phyloP scores from a whole-genome alignment of 2,113 vertebrate species.

The Mustela nigripes region DNA sequence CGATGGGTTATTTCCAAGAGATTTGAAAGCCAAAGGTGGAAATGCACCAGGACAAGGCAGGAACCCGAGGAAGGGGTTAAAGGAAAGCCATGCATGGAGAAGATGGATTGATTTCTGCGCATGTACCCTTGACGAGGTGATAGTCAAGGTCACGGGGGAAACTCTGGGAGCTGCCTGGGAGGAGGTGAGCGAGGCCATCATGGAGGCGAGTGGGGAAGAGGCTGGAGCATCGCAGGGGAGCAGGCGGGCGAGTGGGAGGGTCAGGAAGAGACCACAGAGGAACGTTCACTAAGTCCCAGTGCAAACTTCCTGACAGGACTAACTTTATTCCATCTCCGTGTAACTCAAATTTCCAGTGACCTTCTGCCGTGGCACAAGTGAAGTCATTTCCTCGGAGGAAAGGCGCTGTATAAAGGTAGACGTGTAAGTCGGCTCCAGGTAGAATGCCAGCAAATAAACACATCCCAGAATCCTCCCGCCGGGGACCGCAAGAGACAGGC shows the following conservation, averaged over 20 bases:
- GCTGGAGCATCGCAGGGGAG: neutral
- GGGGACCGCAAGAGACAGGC: neutral
- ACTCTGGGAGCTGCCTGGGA: neutral
- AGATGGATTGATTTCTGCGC: slow-evolving; percentile 11
- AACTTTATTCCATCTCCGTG: neutral
- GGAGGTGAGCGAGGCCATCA: accelerated
- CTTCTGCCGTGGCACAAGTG: neutral
- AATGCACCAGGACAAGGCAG: neutral
- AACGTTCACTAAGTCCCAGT: neutral
- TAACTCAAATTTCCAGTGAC: slow-evolving; percentile 61
- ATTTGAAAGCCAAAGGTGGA: neutral
- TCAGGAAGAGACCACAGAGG: neutral
- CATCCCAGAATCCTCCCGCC: neutral
- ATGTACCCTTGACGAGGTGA: neutral
- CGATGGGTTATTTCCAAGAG: neutral
- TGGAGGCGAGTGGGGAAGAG: neutral
- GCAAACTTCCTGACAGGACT: slow-evolving; percentile 8
- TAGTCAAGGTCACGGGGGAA: slow-evolving; percentile 56
- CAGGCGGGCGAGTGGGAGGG: neutral
- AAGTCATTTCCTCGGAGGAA: slow-evolving; percentile 71
- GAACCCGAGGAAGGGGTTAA: slow-evolving; percentile 61
- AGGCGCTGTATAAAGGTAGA: slow-evolving; percentile 55
- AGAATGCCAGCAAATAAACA: slow-evolving; percentile 46
- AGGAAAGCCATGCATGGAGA: accelerated
- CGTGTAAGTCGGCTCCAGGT: neutral